Conservation (phyloP, 2,888 invertebrate species). For the Diarsia mendica region DNA sequence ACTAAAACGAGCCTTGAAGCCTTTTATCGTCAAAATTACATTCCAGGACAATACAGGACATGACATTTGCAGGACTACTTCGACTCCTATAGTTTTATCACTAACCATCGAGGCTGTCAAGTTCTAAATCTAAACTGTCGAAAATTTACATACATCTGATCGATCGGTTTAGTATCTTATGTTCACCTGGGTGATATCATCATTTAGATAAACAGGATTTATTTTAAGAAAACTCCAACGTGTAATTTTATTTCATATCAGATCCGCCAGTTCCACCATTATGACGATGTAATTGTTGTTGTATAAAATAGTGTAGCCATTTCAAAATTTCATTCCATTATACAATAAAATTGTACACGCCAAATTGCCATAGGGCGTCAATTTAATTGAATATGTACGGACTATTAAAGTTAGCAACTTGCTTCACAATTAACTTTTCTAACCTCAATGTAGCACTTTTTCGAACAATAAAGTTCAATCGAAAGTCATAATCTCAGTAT, state of each 20-base stretch:
- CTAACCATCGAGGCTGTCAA: too few species aligned
- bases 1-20: too few species aligned
- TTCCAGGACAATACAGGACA: too few species aligned
- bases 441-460: background rate
- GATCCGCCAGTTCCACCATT: background rate
- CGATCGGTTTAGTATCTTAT: too few species aligned
- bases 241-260: background rate
- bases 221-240: background rate
- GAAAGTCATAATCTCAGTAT: background rate
- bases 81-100: too few species aligned
- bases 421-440: background rate
- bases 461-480: background rate
- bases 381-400: background rate
- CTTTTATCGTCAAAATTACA: too few species aligned
- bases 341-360: background rate
- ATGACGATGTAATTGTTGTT: background rate
- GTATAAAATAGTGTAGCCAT: too few species aligned
- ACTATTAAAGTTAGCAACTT: background rate
- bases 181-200: too few species aligned
- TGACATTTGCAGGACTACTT: too few species aligned
- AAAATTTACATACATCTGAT: background rate
- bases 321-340: too few species aligned
- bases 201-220: background rate
- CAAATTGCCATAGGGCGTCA: background rate
- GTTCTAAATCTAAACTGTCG: too few species aligned